A percentile compares a stretch with the other conserved stretches of the same genome.
These are phyloP conservation scores for Stigmatopora nigra DNA, from an alignment of 2,113 vertebrate species.

Conservation along the genomic window DNA sequence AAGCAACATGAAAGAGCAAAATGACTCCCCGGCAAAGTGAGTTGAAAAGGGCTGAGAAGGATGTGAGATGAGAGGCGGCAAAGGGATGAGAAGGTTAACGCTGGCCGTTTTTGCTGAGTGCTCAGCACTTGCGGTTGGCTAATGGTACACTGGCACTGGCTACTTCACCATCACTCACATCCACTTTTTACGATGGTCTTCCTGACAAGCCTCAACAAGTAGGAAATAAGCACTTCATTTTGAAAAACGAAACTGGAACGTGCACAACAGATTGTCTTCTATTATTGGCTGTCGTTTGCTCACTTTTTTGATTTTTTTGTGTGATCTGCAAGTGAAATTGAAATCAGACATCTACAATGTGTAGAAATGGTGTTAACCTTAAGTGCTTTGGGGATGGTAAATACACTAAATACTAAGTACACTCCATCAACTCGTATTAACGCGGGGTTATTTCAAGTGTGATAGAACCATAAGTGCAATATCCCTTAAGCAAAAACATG, in stretches of 20 bases:
- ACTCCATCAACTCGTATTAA: too few relatives aligned
- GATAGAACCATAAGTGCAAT: too few relatives aligned
- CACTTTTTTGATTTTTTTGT: neutral
- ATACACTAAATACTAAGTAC: too few relatives aligned
- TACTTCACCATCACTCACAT: slow-evolving; percentile 44
- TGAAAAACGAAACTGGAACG: neutral
- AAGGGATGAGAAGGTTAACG: slow-evolving; percentile 39
- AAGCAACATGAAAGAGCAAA: slow-evolving; percentile 5
- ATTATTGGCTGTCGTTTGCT: neutral
- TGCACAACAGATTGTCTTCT: slow-evolving; percentile 6
- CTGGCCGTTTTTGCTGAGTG: slow-evolving; percentile 54
- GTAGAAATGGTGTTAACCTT: too few relatives aligned
- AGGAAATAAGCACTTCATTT: slow-evolving; percentile 13
- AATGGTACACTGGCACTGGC: slow-evolving; percentile 48
- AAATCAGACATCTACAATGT: too few relatives aligned
- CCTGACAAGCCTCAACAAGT: slow-evolving; percentile 42
- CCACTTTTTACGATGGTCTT: slow-evolving; percentile 19
- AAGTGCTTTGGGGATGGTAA: too few relatives aligned
- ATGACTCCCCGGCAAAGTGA: slow-evolving; percentile 20
- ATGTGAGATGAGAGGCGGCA: slow-evolving; percentile 6
- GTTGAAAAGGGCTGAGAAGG: neutral
- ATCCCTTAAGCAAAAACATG: too few relatives aligned
- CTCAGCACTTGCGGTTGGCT: slow-evolving; percentile 53
- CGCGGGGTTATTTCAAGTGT: too few relatives aligned
- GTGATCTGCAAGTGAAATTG: too few relatives aligned